Percentiles rank a stretch among this genome's conserved stretches.
Conservation (phyloP, 2,113 vertebrate genomes). For the Sardina pilchardus region DNA sequence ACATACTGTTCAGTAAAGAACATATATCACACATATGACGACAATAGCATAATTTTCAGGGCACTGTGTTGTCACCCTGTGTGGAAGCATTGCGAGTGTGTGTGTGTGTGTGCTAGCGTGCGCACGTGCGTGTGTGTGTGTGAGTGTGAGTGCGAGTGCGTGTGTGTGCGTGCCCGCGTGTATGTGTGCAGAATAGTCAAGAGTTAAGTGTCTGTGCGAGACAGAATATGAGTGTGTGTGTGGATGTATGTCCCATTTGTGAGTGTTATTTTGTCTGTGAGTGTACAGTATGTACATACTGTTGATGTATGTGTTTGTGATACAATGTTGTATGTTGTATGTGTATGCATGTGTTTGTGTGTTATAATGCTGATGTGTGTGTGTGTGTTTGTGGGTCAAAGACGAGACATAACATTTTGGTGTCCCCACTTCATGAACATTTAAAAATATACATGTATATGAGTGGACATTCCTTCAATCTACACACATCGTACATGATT, state of each 20-base stretch:
- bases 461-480: no score
- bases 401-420: no score
- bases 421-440: no score
- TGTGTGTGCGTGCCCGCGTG: neutral
- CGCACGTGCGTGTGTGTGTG: neutral
- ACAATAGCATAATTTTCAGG: no score
- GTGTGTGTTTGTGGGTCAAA: constrained; percentile 32
- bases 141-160: neutral
- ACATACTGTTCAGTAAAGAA: no score
- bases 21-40: no score
- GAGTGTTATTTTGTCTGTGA: neutral
- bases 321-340: no score
- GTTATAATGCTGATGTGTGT: no score
- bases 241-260: no score
- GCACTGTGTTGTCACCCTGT: no score
- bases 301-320: neutral
- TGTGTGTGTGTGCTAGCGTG: neutral
- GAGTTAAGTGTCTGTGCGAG: neutral
- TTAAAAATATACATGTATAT: no score
- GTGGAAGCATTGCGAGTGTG: neutral
- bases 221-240: neutral
- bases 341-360: neutral
- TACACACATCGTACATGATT: no score
- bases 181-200: neutral
- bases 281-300: neutral